Evolutionary conservation across 2,797 vertebrate species (phyloP).

Genomic region (Coregonus ussuriensis): DNA sequence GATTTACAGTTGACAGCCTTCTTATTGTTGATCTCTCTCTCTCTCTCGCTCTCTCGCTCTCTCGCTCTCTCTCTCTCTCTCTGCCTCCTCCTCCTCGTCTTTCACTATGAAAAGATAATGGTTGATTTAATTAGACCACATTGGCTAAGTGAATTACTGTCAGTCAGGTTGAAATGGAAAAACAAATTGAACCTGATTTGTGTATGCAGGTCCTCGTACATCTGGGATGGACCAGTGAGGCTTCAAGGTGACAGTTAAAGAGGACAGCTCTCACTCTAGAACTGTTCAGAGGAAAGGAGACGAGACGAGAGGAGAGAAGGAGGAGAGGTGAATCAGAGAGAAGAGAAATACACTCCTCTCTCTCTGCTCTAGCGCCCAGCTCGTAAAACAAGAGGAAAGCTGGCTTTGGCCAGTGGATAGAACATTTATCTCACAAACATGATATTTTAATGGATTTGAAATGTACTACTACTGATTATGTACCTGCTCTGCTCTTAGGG

Average conservation of each 20-base stretch:
- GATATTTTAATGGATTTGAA: slow-evolving; percentile 33
- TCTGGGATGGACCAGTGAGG: not conserved
- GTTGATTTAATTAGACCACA: slow-evolving; percentile 37
- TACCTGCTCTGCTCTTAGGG: slow-evolving; percentile 16
- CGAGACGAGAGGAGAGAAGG: too few species aligned
- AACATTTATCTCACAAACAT: slow-evolving; percentile 29
- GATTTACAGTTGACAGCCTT: slow-evolving; percentile 24
- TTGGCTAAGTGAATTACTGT: slow-evolving; percentile 30
- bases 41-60: not conserved
- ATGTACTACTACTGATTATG: slow-evolving; percentile 23
- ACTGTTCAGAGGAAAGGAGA: not conserved
- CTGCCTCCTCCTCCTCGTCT: slow-evolving; percentile 3
- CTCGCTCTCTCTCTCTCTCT: slow-evolving; percentile 1
- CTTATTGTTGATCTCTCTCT: not conserved
- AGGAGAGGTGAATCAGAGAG: too few species aligned
- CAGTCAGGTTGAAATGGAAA: slow-evolving; percentile 15
- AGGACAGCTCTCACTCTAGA: not conserved
- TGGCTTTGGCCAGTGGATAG: not conserved
- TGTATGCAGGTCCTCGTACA: not conserved
- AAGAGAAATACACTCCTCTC: not conserved
- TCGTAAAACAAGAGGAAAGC: not conserved
- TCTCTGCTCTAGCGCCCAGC: not conserved
- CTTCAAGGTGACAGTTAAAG: slow-evolving; percentile 1
- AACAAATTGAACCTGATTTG: slow-evolving; percentile 1
- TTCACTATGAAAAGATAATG: slow-evolving; percentile 1